Evolutionary conservation across 2,888 invertebrate species (phyloP), one percentile per base, ranked within the genome.

Genomic region (Spisula solida): DNA sequence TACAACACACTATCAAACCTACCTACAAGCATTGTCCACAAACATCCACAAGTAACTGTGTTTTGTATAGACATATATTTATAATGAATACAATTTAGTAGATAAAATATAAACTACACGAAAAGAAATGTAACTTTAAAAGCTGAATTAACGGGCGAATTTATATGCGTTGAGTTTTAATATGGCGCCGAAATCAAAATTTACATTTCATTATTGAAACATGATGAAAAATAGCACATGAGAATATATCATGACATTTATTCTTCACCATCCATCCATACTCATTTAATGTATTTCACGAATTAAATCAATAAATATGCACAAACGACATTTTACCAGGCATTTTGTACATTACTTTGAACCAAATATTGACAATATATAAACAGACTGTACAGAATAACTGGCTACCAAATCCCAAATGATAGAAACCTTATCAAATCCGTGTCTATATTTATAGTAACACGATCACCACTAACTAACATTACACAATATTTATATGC

Each of bases 371-470:
- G 10, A 66, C 60, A 66, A n/a, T 25, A 12, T 66, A 66, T 66
- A 66, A 25, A 66, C 25, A 66, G n/a, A n/a, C 60, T 66, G n/a
- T 66, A 66, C 60, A 66, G 8, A 25, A n/a, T 25, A 66, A 66
- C 60, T 66, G 60, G 60, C 60, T 66, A 25, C 10, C 60, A 25
- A 66, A 66, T 66, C 60, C 60, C 60, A 66, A 66, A 66, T 25
- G 60, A 56, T 16, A 66, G 51, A 51, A 51, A 51, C 25, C 60
- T 25, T 66, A 25, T 66, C n/a, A 66, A 66, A 25, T 25, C 2
- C n/a, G 60, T 25, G 25, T 12, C 12, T 66, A 66, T 66, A 66
- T 66, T 66, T 66, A 25, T 25, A 66, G 51, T 51, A 51, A 56
- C 56, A 56, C 18, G 5, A 56, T 4, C 56, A 56, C n/a, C 6